Evolutionary conservation across 2,797 vertebrate genomes (phyloP), one percentile per base, ranked within the genome.

Genomic region (Lacerta bilineata): DNA sequence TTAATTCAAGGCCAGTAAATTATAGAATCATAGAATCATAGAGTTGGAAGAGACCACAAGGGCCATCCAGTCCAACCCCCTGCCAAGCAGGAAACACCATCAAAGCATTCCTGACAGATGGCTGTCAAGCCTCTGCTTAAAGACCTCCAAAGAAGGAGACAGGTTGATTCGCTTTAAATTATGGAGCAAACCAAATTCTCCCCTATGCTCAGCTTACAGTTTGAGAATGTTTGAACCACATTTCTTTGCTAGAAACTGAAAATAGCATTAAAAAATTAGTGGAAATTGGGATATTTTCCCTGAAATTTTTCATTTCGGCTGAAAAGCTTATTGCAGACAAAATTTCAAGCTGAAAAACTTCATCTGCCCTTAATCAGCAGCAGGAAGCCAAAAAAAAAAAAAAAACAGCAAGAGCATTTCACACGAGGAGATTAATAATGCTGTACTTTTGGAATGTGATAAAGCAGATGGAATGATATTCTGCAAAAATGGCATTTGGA

Each of bases 281-380:
- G 27, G 43, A 68, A 80, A 68, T 29, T 1, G 18, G 11, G 8
- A n/a, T 13, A 50, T 81, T 80, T 66, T 41, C 55, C 39, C 5
- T 3, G 29, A 41, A 5, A 23, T 10, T 23, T 74, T 29, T 13
- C 27, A n/a, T 68, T 76, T 89, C 13, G 33, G 41, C 71, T 50
- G 41, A 77, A 55, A 69, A 18, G 10, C 68, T 86, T 75, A 81
- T 41, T 64, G 43, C 23, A 76, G 61, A 82, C 46, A 36, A 81
- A 85, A 78, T 89, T 85, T 55, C 78, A 76, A 76, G 7, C 71
- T 69, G 43, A 11, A 71, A 72, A 72, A 61, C 36, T 76, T 81
- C 78, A 84, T 85, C 33, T 68, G 41, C 66, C 71, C 78, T 91
- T 88, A 85, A 91, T 85, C 80, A 86, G 59, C 64, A 84, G 80